Evolutionary conservation across 1,140 invertebrate species (phyloP), one percentile per base, ranked within the genome.

Genomic region (Argopecten irradians): DNA sequence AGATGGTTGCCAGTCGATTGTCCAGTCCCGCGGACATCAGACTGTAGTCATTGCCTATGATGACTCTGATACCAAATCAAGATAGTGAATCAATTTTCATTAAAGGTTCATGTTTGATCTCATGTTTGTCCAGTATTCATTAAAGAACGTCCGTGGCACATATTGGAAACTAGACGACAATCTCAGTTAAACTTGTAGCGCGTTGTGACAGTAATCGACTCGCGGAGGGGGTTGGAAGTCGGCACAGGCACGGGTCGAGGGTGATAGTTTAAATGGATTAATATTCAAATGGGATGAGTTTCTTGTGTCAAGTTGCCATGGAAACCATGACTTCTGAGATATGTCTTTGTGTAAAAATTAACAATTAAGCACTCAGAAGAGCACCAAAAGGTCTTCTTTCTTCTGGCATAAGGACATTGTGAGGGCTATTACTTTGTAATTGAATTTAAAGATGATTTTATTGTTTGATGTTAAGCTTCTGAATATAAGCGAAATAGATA

Each of bases 331-430:
- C 55, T 71, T 71, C 55, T 71, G 55, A 71, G 55, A 71, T 71
- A 71, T 71, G 55, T 71, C 55, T 71, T 71, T 71, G 55, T 71
- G 55, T 71, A 71, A 71, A 71, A 71, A 71, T 71, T 71, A 71
- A 71, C 55, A 71, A 71, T 71, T 71, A 71, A 71, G 55, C 55
- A 71, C 55, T 71, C n/a, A n/a, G 22, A 71, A 71, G 55, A n/a
- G 28, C 22, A 28, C 55, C 22, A 28, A 71, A n/a, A 28, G 55
- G 16, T 28, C n/a, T 28, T 71, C n/a, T 71, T 71, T 71, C n/a
- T 28, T 71, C n/a, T 2, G 22, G 55, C 8, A 7, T 28, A 71
- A 16, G 22, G 19, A 11, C 2, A 19, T 11, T 19, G 8, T n/a
- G 16, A 16, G 55, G 11, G 55, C n/a, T 28, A 11, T 71, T 71